Conservation (phyloP, 2,797 vertebrate genomes). For the Phyllotis vaccarum region DNA sequence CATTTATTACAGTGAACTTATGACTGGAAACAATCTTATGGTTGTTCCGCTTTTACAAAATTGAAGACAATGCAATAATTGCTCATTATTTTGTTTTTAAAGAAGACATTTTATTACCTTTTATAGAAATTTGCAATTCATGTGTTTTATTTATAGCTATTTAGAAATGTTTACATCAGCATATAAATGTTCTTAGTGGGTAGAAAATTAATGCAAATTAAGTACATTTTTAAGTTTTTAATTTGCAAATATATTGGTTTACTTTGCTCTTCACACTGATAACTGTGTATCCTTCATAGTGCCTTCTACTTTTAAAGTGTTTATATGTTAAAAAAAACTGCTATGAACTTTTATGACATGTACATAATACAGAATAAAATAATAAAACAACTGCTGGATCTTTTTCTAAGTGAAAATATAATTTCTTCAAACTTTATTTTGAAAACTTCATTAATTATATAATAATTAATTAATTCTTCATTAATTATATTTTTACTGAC, state of each 20-base stretch:
- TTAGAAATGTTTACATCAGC: conserved; percentile 92
- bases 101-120: conserved; percentile 91
- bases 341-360: not conserved
- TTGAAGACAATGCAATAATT: conserved; percentile 90
- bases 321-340: not conserved
- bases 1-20: conserved; percentile 88
- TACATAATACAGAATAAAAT: not conserved
- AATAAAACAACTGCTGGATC: not conserved
- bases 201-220: conserved; percentile 89
- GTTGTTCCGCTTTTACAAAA: conserved; percentile 90
- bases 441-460: not conserved
- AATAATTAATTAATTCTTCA: too few relatives aligned
- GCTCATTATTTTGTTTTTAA: conserved; percentile 89
- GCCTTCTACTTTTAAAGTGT: not conserved
- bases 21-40: conserved; percentile 88
- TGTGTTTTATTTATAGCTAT: conserved; percentile 90
- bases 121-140: conserved; percentile 89
- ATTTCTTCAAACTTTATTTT: not conserved
- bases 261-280: conserved; percentile 85
- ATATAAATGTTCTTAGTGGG: conserved; percentile 90
- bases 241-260: conserved; percentile 84
- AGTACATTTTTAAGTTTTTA: conserved; percentile 87
- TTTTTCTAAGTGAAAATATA: not conserved
- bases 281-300: conserved; percentile 87
- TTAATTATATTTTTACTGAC: not conserved